These are phyloP conservation scores for Cyclura pinguis DNA, from an alignment of 2,797 vertebrate species.

Conservation along the genomic window DNA sequence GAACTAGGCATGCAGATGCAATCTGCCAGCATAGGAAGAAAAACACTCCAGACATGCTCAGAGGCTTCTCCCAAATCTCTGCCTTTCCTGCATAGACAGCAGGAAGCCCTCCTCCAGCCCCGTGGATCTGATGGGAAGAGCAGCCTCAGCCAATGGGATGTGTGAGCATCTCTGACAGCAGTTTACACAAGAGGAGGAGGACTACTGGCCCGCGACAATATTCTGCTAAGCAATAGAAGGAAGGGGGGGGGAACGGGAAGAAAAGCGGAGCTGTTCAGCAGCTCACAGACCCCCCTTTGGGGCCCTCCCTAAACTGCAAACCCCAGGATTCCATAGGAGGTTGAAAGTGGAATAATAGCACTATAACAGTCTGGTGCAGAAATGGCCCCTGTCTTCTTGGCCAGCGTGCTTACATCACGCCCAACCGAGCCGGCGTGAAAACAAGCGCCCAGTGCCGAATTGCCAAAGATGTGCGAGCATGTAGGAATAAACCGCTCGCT, in stretches of 20 bases:
- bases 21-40: too few relatives aligned
- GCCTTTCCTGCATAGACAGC: background rate
- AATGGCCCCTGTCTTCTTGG: background rate
- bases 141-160: background rate
- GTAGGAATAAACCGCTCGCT: background rate
- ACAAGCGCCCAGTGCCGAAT: background rate
- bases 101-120: too few relatives aligned
- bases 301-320: too few relatives aligned
- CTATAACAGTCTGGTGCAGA: too few relatives aligned
- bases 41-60: background rate
- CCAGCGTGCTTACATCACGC: conserved; percentile 6
- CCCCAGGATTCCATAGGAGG: too few relatives aligned
- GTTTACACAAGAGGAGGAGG: background rate
- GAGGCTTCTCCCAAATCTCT: background rate
- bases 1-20: background rate
- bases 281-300: background rate
- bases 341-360: too few relatives aligned
- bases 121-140: background rate
- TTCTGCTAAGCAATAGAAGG: background rate
- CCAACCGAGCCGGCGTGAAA: background rate
- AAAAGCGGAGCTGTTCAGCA: background rate
- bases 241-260: too few relatives aligned
- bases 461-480: background rate
- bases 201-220: background rate
- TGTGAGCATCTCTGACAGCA: background rate